These are phyloP conservation scores for Orthosia cruda DNA, from an alignment of 2,888 invertebrate genomes.

Conservation along the genomic window DNA sequence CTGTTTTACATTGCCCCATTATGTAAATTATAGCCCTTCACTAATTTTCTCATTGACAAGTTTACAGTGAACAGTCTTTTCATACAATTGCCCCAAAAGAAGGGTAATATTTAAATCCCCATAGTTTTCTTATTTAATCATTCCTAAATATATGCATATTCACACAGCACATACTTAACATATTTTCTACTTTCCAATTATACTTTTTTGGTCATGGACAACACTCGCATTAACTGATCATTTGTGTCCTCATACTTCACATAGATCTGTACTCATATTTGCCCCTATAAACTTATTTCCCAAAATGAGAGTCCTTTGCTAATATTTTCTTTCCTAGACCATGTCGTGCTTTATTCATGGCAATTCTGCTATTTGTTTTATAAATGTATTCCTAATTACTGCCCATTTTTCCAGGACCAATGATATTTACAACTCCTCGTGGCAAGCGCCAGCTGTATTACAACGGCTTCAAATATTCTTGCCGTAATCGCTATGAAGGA, in stretches of 20 bases:
- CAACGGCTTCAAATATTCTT: constrained; percentile 64
- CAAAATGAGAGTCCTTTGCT: no score
- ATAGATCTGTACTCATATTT: neutral
- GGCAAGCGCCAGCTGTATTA: constrained; percentile 63
- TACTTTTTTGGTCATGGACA: neutral
- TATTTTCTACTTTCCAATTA: neutral
- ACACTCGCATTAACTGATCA: no score
- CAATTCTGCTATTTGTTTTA: no score
- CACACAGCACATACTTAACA: neutral
- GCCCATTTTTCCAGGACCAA: constrained; percentile 44
- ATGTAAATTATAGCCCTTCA: neutral
- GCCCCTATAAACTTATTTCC: neutral
- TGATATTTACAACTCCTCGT: constrained; percentile 56
- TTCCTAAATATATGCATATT: neutral
- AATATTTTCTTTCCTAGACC: no score
- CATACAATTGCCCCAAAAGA: neutral
- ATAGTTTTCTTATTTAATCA: neutral
- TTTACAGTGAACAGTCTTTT: no score
- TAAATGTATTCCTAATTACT: neutral
- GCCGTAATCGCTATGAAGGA: constrained; percentile 50
- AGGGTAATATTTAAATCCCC: neutral
- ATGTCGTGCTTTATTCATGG: neutral
- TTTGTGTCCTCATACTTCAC: no score
- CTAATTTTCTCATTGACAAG: neutral
- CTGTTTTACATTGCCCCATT: neutral